These are phyloP conservation scores for Oreochromis tanganicae DNA, from an alignment of 2,113 vertebrate species.

Conservation along the genomic window DNA sequence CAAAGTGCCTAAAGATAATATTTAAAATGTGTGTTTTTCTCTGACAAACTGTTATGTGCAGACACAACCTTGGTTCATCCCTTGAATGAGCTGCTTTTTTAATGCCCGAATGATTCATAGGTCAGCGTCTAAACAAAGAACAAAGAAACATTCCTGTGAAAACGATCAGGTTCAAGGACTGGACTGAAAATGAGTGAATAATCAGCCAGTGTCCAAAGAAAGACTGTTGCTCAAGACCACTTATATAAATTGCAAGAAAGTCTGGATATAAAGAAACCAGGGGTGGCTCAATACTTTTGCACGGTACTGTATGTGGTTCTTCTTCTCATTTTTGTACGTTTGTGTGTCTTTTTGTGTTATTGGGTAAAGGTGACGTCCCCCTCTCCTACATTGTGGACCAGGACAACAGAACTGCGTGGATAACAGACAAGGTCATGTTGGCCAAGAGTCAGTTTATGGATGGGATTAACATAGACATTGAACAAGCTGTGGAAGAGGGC, in stretches of 20 bases:
- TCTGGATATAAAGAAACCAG: neutral
- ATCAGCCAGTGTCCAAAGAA: neutral
- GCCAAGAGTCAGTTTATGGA: slow-evolving; percentile 92
- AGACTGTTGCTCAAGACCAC: neutral
- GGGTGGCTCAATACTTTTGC: neutral
- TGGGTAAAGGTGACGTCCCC: slow-evolving; percentile 78
- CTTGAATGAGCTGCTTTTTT: accelerated
- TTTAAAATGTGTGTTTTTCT: neutral
- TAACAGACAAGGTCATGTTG: slow-evolving; percentile 78
- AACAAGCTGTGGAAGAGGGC: slow-evolving; percentile 76
- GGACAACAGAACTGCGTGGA: slow-evolving; percentile 82
- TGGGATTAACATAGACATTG: slow-evolving; percentile 95
- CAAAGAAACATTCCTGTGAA: neutral
- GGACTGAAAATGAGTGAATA: neutral
- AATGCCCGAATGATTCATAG: neutral
- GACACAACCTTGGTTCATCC: neutral
- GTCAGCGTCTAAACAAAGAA: neutral
- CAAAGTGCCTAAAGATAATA: neutral
- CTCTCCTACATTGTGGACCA: slow-evolving; percentile 78
- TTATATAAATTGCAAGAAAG: neutral
- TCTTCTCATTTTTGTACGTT: neutral
- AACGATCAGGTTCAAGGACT: neutral
- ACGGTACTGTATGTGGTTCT: neutral
- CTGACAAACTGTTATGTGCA: neutral
- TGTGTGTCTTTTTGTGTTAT: neutral